Conservation (phyloP, 2,113 vertebrate species). For the Maylandia zebra region DNA sequence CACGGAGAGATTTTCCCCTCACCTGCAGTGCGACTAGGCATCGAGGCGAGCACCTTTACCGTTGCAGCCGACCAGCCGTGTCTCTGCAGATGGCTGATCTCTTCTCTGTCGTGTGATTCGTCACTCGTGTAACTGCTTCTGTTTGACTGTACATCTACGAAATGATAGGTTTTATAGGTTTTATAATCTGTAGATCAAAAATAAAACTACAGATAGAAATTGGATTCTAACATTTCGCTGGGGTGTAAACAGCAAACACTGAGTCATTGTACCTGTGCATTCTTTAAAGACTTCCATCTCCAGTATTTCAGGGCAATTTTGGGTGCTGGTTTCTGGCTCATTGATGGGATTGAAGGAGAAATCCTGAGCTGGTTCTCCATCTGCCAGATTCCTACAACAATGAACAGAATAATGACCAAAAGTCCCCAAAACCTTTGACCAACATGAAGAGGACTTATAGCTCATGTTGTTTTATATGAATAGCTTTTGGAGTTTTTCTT, state of each 20-base stretch:
- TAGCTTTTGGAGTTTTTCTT: background rate
- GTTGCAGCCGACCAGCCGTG: slow-evolving; percentile 19
- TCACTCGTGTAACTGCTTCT: background rate
- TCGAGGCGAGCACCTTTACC: slow-evolving; percentile 29
- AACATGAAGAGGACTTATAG: background rate
- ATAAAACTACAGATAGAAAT: background rate
- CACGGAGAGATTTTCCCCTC: background rate
- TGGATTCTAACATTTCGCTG: background rate
- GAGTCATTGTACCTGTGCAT: background rate
- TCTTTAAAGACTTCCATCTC: background rate
- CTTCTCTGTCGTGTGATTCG: background rate
- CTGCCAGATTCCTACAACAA: background rate
- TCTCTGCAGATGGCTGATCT: background rate
- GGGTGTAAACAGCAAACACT: background rate
- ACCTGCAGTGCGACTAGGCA: slow-evolving; percentile 57
- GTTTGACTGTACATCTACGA: background rate
- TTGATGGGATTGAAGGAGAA: background rate
- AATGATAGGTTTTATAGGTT: background rate
- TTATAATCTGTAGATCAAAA: background rate
- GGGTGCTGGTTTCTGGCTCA: background rate
- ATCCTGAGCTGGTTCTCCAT: background rate
- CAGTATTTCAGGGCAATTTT: background rate
- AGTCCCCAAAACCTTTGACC: background rate
- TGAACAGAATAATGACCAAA: background rate
- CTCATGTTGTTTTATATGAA: background rate